A percentile compares a stretch with the other conserved stretches of the same genome.
phyloP scores from a whole-genome alignment of 2,113 vertebrate genomes.

The Spheniscus mendiculus region DNA sequence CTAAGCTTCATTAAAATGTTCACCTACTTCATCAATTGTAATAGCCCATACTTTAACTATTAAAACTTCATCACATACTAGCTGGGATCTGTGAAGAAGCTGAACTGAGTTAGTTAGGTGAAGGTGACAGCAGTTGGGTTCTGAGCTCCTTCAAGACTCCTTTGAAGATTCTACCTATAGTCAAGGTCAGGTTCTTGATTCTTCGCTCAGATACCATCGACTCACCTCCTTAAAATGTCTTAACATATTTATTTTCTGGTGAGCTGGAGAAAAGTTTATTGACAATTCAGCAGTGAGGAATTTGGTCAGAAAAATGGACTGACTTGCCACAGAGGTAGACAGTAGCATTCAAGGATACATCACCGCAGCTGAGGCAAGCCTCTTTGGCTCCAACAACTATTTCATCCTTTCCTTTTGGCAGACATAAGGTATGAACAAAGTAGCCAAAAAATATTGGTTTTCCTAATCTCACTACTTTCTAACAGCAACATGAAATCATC shows the following conservation, averaged over 20 bases:
- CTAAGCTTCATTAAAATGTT: background rate
- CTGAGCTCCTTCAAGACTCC: background rate
- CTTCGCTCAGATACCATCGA: background rate
- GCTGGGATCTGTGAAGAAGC: background rate
- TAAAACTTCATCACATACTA: background rate
- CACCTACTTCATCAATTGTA: background rate
- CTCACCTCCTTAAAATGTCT: background rate
- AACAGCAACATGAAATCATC: background rate
- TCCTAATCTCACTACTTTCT: constrained; percentile 7
- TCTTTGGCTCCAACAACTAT: background rate
- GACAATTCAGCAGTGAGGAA: background rate
- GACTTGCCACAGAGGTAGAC: background rate
- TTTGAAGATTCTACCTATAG: background rate
- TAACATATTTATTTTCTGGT: background rate
- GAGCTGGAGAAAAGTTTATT: background rate
- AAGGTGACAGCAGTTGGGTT: background rate
- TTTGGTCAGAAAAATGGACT: background rate
- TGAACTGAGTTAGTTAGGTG: background rate
- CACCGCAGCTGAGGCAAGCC: background rate
- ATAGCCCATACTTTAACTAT: background rate
- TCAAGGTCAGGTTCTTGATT: background rate
- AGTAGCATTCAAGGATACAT: background rate
- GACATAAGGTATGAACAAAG: background rate
- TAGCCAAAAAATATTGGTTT: background rate
- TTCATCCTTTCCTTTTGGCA: constrained; percentile 25